phyloP scores from a whole-genome alignment of 2,797 vertebrate genomes.

The Fistularia tabacaria region DNA sequence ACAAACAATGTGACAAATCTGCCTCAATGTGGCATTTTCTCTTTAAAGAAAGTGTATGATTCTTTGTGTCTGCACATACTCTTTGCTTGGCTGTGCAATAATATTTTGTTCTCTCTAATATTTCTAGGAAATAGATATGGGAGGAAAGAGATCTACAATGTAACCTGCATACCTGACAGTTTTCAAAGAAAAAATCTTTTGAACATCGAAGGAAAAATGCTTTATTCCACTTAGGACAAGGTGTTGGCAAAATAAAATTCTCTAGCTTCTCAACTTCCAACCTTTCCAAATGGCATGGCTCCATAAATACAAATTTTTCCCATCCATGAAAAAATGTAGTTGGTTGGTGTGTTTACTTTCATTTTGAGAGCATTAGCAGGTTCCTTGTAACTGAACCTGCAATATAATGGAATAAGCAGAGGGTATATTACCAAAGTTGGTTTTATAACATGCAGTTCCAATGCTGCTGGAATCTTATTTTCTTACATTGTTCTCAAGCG shows the following conservation, averaged over 20 bases:
- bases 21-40: slow-evolving; percentile 3
- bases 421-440: slow-evolving; percentile 22
- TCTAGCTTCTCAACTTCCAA: slow-evolving; percentile 11
- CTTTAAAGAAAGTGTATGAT: not conserved
- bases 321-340: slow-evolving; percentile 47
- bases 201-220: not conserved
- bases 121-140: not conserved
- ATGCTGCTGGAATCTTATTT: slow-evolving; percentile 30
- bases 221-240: not conserved
- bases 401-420: slow-evolving; percentile 57
- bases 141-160: not conserved
- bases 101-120: slow-evolving; percentile 3
- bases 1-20: slow-evolving; percentile 32
- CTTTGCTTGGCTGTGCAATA: slow-evolving; percentile 8
- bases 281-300: slow-evolving; percentile 4
- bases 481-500: slow-evolving; percentile 30
- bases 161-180: not conserved
- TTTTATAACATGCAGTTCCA: slow-evolving; percentile 7
- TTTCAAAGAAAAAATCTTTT: slow-evolving; percentile 1
- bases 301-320: slow-evolving; percentile 64
- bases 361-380: slow-evolving; percentile 64
- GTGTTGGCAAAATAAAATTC: slow-evolving; percentile 1
- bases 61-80: slow-evolving; percentile 12
- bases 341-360: slow-evolving; percentile 58
- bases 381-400: slow-evolving; percentile 32